phyloP scores from a whole-genome alignment of 2,113 vertebrate genomes.

The Lycocorax pyrrhopterus region DNA sequence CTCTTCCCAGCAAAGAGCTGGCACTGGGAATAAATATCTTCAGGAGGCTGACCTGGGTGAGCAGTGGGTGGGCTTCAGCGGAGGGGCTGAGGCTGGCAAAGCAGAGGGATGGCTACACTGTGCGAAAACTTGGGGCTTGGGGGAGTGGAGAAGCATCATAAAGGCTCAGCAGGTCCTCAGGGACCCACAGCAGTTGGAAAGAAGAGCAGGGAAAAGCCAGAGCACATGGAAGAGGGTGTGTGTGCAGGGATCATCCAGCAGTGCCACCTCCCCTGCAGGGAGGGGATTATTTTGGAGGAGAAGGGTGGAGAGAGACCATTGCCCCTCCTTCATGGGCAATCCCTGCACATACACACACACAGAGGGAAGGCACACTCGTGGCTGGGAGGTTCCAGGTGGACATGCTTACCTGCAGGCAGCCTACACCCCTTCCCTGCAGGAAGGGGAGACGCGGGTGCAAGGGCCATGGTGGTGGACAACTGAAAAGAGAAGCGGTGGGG shows the following conservation, averaged over 20 bases:
- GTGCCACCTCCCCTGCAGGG: neutral
- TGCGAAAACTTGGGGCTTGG: neutral
- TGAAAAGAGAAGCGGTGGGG: slow-evolving; percentile 67
- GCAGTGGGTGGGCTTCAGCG: neutral
- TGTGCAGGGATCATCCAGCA: neutral
- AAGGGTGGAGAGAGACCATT: neutral
- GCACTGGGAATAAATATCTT: neutral
- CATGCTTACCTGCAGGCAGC: slow-evolving; percentile 59
- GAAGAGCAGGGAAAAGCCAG: neutral
- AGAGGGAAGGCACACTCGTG: neutral
- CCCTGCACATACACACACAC: neutral
- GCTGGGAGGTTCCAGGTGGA: neutral
- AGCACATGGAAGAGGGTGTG: neutral
- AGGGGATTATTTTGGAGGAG: neutral
- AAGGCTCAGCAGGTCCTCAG: neutral
- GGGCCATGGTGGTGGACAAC: slow-evolving; percentile 62
- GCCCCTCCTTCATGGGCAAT: neutral
- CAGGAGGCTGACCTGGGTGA: neutral
- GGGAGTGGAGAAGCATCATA: neutral
- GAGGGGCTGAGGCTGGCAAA: neutral
- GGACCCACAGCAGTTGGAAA: neutral
- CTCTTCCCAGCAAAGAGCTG: neutral
- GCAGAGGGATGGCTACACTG: neutral
- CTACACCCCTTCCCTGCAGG: slow-evolving; percentile 23
- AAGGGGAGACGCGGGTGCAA: slow-evolving; percentile 29